Base-by-base conservation (phyloP, 2,888 invertebrate genomes). In the Poecilobothrus nobilitatus region DNA sequence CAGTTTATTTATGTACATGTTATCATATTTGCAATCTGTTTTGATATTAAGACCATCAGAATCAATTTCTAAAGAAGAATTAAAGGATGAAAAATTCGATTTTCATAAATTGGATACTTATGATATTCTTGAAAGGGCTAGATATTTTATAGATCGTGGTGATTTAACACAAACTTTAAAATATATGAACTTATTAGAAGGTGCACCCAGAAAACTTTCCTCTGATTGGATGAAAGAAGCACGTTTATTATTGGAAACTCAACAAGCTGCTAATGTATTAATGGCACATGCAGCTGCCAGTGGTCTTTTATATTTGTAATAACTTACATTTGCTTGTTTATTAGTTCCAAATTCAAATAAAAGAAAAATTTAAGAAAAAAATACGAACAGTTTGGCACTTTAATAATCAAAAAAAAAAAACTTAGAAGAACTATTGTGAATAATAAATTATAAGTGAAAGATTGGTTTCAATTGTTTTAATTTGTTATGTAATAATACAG, bases 11-110 rank as follows among this genome's bases (percentile, higher is more conserved):
- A 82, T 91, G 12, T 94, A 94, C 82, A 83, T 95, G 74, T 82
- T 96, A 18, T 95, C 95, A 2, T 96, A 91, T 84, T 78, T 97
- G 63, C 96, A 97, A 80, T 94, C 94, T n/a, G 81, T 92, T 73
- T 83, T 98, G 69, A 84, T 94, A 64, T 84, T 92, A 75, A 88
- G 88, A 70, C 85, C 87, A 21, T 82, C 85, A 69, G 85, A 87
- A 74, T 87, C 89, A 69, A 91, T 93, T 73, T 89, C 93, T 0
- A 84, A 86, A 69, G 86, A 86, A 33, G 93, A 94, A 78, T 81
- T 93, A 62, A 85, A 89, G 66, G 89, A 93, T 78, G 85, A 88
- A 74, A 87, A 88, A 6, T 85, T 88, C 68, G 91, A 95, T 78
- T 88, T 90, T 74, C 84, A 86, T 33, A 84, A 87, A 75, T 83